Evolutionary conservation across 2,888 invertebrate genomes (phyloP).

Genomic region (Hyalella azteca): DNA sequence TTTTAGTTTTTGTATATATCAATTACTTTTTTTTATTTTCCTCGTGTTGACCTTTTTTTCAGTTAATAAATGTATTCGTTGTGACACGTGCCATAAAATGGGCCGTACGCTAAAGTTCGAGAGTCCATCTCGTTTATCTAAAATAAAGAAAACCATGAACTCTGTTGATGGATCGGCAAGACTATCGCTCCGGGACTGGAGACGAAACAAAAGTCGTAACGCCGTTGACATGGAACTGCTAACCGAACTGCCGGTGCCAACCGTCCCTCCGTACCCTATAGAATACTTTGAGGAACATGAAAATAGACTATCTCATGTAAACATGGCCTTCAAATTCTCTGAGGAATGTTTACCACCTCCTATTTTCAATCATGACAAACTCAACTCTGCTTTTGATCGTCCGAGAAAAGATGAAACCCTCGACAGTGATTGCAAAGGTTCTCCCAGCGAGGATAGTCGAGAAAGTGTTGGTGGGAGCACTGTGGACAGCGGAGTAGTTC

Average conservation of each 20-base stretch:
- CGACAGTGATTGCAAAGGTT: constrained; percentile 31
- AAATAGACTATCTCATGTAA: constrained; percentile 41
- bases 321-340: constrained; percentile 50
- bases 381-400: background rate
- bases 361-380: constrained; percentile 1
- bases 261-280: constrained; percentile 55
- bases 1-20: background rate
- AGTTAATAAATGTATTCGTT: constrained; percentile 7
- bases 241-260: constrained; percentile 50
- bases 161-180: constrained; percentile 2
- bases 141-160: constrained; percentile 11
- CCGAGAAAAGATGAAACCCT: background rate
- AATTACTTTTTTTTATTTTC: background rate
- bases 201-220: background rate
- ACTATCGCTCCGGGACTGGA: constrained; percentile 10
- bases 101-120: constrained; percentile 35
- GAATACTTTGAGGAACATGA: constrained; percentile 49
- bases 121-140: constrained; percentile 20
- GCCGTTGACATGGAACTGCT: constrained; percentile 33
- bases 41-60: background rate
- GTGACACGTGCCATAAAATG: constrained; percentile 27
- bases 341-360: constrained; percentile 22
- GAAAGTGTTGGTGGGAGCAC: constrained; percentile 20
- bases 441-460: constrained; percentile 21
- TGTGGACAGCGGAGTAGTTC: constrained; percentile 17